Evolutionary conservation across 2,888 invertebrate genomes (phyloP).

Genomic region (Lobophora halterata): DNA sequence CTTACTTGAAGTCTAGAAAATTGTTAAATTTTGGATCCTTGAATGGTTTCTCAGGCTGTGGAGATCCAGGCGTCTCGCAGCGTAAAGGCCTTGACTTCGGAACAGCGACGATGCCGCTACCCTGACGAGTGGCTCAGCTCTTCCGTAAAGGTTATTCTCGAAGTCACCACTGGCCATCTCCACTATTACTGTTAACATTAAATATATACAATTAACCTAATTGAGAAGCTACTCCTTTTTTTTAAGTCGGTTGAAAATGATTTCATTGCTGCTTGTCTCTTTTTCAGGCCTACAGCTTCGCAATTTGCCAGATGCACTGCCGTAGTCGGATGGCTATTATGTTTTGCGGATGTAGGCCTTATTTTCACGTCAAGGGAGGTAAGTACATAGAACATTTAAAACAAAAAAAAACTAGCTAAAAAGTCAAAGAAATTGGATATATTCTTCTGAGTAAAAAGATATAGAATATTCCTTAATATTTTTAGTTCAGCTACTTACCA

Average conservation of each 20-base stretch:
- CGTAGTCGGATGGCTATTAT: conserved; percentile 70
- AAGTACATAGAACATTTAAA: too few relatives aligned
- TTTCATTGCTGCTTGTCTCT: too few relatives aligned
- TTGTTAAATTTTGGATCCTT: too few relatives aligned
- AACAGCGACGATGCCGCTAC: conserved; percentile 69
- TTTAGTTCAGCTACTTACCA: neutral
- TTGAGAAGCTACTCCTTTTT: too few relatives aligned
- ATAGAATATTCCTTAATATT: too few relatives aligned
- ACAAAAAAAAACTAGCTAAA: too few relatives aligned
- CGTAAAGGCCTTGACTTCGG: conserved; percentile 55
- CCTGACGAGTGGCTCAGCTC: conserved; percentile 68
- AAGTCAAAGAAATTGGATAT: too few relatives aligned
- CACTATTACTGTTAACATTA: too few relatives aligned
- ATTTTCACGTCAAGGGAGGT: conserved; percentile 75
- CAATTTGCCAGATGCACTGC: conserved; percentile 79
- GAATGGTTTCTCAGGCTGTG: conserved; percentile 55
- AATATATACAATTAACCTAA: too few relatives aligned
- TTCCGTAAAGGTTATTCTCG: conserved; percentile 62
- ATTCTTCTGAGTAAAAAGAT: too few relatives aligned
- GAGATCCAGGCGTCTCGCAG: conserved; percentile 61
- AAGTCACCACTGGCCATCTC: too few relatives aligned
- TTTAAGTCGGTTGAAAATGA: too few relatives aligned
- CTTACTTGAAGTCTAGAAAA: neutral
- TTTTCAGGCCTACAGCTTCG: conserved; percentile 76
- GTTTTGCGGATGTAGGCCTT: conserved; percentile 79